These are phyloP conservation scores for Cydia splendana DNA, from an alignment of 1,140 invertebrate species.

Conservation along the genomic window DNA sequence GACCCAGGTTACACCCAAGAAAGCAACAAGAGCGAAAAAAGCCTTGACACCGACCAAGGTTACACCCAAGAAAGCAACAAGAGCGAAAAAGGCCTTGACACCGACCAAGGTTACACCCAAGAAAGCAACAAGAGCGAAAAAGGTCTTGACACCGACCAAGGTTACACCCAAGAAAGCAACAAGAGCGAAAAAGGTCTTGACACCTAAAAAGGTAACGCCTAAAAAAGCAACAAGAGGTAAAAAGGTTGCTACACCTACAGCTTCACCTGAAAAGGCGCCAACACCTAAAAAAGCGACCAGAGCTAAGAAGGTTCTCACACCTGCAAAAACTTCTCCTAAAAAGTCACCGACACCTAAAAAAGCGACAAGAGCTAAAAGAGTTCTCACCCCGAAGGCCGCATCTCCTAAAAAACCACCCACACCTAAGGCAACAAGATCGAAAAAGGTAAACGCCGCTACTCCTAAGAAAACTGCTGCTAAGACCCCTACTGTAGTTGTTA, in stretches of 20 bases:
- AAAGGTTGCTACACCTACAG: background rate
- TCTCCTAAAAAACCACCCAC: conserved; percentile 15
- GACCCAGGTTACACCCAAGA: too few relatives aligned
- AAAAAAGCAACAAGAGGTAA: background rate
- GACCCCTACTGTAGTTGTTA: background rate
- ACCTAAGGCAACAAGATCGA: background rate
- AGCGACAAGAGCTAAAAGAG: conserved; percentile 3
- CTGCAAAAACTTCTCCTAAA: background rate
- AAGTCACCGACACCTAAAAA: background rate
- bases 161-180: too few relatives aligned
- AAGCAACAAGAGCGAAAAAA: background rate
- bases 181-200: background rate
- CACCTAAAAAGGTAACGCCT: background rate
- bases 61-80: background rate
- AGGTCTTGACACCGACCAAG: too few relatives aligned
- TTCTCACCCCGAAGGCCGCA: background rate
- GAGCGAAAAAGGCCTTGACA: background rate
- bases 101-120: background rate
- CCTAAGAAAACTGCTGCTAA: background rate
- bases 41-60: too few relatives aligned
- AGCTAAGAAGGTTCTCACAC: background rate
- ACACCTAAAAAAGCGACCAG: conserved; percentile 1
- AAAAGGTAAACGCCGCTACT: background rate
- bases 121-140: background rate
- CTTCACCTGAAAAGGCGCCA: background rate